Evolutionary conservation across 2,113 vertebrate species (phyloP).

Genomic region (Cebus imitator): DNA sequence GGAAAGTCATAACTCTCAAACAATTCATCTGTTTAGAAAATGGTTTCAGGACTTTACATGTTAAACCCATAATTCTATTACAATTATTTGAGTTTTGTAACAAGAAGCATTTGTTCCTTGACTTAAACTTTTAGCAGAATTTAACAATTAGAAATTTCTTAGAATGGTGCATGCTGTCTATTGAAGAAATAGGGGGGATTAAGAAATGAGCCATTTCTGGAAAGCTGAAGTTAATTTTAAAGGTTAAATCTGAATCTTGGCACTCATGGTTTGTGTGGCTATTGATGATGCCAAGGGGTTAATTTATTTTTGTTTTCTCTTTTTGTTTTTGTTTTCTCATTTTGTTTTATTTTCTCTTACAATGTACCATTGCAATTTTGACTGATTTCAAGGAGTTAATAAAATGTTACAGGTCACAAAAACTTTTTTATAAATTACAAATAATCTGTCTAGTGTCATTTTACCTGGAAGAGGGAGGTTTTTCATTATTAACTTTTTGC

Average conservation of each 20-base stretch:
- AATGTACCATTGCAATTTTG: slow-evolving; percentile 6
- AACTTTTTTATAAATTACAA: slow-evolving; percentile 25
- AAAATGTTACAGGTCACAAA: slow-evolving; percentile 32
- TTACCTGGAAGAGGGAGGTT: neutral
- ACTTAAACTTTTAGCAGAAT: slow-evolving; percentile 64
- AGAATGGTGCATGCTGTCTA: slow-evolving; percentile 25
- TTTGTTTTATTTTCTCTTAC: slow-evolving; percentile 28
- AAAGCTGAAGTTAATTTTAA: slow-evolving; percentile 29
- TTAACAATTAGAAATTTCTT: slow-evolving; percentile 66
- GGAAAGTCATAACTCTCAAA: slow-evolving; percentile 65
- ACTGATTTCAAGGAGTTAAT: slow-evolving; percentile 6
- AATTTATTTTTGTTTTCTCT: slow-evolving; percentile 49
- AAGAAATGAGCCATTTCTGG: slow-evolving; percentile 21
- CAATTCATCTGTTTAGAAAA: slow-evolving; percentile 73
- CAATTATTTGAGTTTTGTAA: slow-evolving; percentile 74
- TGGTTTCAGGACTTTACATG: slow-evolving; percentile 62
- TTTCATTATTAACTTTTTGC: slow-evolving; percentile 51
- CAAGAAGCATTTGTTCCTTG: slow-evolving; percentile 71
- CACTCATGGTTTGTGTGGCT: slow-evolving; percentile 28
- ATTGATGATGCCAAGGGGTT: neutral
- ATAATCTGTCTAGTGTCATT: slow-evolving; percentile 49
- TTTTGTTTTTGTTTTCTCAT: slow-evolving; percentile 29
- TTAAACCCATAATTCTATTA: slow-evolving; percentile 78
- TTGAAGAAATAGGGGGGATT: neutral
- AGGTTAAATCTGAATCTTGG: slow-evolving; percentile 49